These are phyloP conservation scores for Cyclina sinensis DNA, from an alignment of 1,140 invertebrate genomes.

Conservation along the genomic window DNA sequence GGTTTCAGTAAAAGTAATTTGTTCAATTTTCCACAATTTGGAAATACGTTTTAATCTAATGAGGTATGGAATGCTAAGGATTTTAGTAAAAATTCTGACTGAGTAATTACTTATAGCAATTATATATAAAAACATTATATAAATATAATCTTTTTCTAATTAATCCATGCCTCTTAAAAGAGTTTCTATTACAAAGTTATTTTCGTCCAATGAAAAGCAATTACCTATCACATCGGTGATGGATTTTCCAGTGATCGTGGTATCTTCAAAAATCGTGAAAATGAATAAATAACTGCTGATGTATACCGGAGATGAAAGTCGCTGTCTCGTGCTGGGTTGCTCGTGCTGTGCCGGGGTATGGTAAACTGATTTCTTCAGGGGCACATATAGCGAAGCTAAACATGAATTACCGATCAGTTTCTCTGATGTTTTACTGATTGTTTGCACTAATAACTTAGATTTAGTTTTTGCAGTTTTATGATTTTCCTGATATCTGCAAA, in stretches of 20 bases:
- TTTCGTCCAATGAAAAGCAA: not conserved
- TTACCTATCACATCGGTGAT: not conserved
- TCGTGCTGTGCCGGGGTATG: not conserved
- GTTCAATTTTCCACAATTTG: too few species aligned
- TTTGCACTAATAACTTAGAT: constrained; percentile 6
- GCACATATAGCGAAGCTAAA: not conserved
- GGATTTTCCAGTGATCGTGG: not conserved
- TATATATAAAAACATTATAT: too few species aligned
- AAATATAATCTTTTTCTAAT: not conserved
- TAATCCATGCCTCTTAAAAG: not conserved
- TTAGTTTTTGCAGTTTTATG: not conserved
- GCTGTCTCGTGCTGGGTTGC: not conserved
- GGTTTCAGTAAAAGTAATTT: too few species aligned
- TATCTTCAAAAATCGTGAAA: constrained; percentile 15
- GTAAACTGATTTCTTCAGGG: not conserved
- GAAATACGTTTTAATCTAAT: too few species aligned
- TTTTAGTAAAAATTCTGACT: too few species aligned
- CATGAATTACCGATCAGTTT: not conserved
- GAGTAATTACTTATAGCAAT: too few species aligned
- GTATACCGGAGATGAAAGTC: constrained; percentile 5
- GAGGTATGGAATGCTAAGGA: too few species aligned
- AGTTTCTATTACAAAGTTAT: not conserved
- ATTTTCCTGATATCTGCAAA: not conserved
- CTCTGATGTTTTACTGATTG: not conserved
- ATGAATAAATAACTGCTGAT: constrained; percentile 17